phyloP scores from a whole-genome alignment of 2,797 vertebrate species.

The Ctenosaura bakeri region DNA sequence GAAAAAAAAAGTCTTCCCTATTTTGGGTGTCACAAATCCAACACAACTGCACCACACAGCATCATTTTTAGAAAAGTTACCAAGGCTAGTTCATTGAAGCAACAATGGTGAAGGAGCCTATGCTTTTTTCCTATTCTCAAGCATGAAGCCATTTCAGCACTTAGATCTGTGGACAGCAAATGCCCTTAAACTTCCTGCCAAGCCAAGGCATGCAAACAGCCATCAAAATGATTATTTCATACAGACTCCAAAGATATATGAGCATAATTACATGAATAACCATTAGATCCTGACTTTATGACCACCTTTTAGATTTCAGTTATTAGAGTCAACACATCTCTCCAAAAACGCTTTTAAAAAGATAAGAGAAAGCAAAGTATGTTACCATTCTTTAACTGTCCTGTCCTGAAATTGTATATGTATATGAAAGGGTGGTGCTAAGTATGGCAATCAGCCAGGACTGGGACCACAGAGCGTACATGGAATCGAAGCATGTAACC shows the following conservation, averaged over 20 bases:
- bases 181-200: not conserved
- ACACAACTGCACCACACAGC: not conserved
- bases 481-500: not conserved
- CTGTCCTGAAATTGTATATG: not conserved
- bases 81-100: not conserved
- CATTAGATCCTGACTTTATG: not conserved
- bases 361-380: not conserved
- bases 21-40: not conserved
- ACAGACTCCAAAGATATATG: not conserved
- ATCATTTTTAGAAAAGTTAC: not conserved
- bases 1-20: not conserved
- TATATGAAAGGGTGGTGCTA: too few relatives aligned
- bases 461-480: not conserved
- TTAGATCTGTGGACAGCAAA: slow-evolving; percentile 50
- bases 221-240: not conserved
- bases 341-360: not conserved
- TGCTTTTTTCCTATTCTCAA: not conserved
- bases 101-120: not conserved
- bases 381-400: too few relatives aligned
- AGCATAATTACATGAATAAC: not conserved
- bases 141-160: slow-evolving; percentile 43
- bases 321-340: not conserved
- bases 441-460: not conserved
- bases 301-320: too few relatives aligned
- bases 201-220: not conserved